Percentiles rank a stretch among this genome's conserved stretches.
Evolutionary conservation across 2,797 vertebrate genomes (phyloP).

Genomic region (Notamacropus eugenii): DNA sequence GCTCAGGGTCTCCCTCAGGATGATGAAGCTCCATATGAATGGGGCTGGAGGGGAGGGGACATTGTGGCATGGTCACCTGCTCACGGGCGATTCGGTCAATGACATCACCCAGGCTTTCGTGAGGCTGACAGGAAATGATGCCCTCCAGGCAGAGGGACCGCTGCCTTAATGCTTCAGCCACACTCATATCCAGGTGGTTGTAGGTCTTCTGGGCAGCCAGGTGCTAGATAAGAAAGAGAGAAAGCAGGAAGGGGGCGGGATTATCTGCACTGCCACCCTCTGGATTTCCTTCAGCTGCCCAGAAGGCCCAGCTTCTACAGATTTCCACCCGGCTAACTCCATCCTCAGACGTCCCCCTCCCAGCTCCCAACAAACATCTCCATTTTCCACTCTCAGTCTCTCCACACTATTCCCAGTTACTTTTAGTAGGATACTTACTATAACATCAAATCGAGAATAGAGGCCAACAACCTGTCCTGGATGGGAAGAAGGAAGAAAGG

Average conservation of each 20-base stretch:
- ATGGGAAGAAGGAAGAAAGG: neutral
- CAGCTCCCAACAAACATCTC: neutral
- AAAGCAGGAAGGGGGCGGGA: neutral
- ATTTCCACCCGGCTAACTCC: neutral
- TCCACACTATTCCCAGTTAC: neutral
- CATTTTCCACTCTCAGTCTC: neutral
- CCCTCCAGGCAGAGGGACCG: constrained; percentile 89
- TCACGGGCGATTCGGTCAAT: constrained; percentile 91
- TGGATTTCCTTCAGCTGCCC: neutral
- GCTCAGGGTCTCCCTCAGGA: neutral
- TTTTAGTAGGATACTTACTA: constrained; percentile 88
- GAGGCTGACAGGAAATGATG: constrained; percentile 92
- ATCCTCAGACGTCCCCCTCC: neutral
- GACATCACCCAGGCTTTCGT: constrained; percentile 90
- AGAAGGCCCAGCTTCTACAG: neutral
- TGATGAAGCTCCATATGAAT: neutral
- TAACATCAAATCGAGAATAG: constrained; percentile 96
- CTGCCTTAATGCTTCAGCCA: constrained; percentile 88
- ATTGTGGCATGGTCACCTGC: constrained; percentile 84
- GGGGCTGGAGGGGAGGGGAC: rapidly evolving
- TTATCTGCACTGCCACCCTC: neutral
- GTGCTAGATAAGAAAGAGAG: constrained; percentile 85
- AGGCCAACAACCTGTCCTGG: constrained; percentile 94
- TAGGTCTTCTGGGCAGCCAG: constrained; percentile 94
- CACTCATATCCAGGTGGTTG: constrained; percentile 93